Evolutionary conservation across 37 sponge, comb jelly and placozoan species (phyloP).

Genomic region (Hormiphora californensis): DNA sequence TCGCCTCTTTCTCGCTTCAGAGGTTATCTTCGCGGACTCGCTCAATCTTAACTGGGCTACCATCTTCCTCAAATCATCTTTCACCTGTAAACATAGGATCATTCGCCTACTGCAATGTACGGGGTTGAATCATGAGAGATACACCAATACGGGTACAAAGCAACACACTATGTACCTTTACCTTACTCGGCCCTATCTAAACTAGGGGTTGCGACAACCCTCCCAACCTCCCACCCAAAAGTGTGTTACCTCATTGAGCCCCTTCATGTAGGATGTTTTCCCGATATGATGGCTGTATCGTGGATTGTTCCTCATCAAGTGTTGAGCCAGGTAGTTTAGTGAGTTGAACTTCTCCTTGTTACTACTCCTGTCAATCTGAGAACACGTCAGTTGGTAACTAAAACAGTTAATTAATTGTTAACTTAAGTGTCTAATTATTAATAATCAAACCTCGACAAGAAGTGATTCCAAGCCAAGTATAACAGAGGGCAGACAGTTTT

Average conservation of each 20-base stretch:
- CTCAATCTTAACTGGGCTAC: conserved; percentile 6
- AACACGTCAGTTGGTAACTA: background rate
- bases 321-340: conserved; percentile 85
- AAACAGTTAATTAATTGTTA: background rate
- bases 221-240: no score
- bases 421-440: background rate
- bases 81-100: background rate
- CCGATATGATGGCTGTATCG: conserved; percentile 58
- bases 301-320: conserved; percentile 96
- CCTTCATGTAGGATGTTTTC: conserved; percentile 32
- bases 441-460: conserved; percentile 60
- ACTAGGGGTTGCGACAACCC: no score
- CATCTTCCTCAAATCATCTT: background rate
- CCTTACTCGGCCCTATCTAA: no score
- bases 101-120: no score
- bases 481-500: conserved; percentile 70
- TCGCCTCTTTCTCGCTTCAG: conserved; percentile 27
- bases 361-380: background rate
- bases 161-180: no score
- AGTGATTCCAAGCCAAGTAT: conserved; percentile 77
- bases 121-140: no score
- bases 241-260: background rate
- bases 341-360: conserved; percentile 78
- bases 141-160: no score
- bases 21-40: conserved; percentile 28